Conservation (phyloP, 1,140 invertebrate species). For the Neodiprion lecontei region DNA sequence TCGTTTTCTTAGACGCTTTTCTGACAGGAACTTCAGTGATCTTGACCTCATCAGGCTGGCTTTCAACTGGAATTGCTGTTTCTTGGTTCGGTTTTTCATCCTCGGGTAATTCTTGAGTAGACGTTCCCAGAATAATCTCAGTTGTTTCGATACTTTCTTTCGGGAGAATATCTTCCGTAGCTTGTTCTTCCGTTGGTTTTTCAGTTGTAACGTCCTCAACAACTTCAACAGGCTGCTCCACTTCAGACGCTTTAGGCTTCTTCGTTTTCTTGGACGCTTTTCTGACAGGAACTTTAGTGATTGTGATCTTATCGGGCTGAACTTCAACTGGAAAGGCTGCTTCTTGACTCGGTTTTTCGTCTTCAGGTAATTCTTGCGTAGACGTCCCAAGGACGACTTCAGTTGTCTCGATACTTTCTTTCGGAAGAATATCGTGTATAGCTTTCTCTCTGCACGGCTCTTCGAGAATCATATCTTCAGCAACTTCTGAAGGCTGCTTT, state of each 20-base stretch:
- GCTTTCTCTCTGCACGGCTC: constrained; percentile 19
- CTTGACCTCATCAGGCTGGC: constrained; percentile 33
- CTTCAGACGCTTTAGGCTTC: constrained; percentile 7
- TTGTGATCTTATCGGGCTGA: constrained; percentile 21
- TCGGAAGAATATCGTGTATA: constrained; percentile 13
- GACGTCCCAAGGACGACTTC: constrained; percentile 35
- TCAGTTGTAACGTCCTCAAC: neutral
- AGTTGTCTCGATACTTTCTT: constrained; percentile 28
- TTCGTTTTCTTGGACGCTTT: constrained; percentile 28
- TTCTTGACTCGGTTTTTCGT: constrained; percentile 21
- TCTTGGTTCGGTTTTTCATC: constrained; percentile 21
- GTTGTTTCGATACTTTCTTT: constrained; percentile 18
- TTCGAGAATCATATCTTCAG: constrained; percentile 23
- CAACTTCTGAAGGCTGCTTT: constrained; percentile 20
- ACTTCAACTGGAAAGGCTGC: constrained; percentile 19
- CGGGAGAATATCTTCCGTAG: neutral
- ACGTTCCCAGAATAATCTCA: constrained; percentile 32
- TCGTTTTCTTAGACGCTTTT: constrained; percentile 21
- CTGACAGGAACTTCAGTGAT: constrained; percentile 29
- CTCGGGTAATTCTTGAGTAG: constrained; percentile 35
- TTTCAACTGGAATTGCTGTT: constrained; percentile 12
- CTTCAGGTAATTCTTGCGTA: constrained; percentile 37
- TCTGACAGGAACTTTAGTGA: constrained; percentile 24
- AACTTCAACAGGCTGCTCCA: neutral
- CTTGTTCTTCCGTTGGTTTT: constrained; percentile 3